Evolutionary conservation across 2,797 vertebrate genomes (phyloP).

Genomic region (Sebastes oblongus): DNA sequence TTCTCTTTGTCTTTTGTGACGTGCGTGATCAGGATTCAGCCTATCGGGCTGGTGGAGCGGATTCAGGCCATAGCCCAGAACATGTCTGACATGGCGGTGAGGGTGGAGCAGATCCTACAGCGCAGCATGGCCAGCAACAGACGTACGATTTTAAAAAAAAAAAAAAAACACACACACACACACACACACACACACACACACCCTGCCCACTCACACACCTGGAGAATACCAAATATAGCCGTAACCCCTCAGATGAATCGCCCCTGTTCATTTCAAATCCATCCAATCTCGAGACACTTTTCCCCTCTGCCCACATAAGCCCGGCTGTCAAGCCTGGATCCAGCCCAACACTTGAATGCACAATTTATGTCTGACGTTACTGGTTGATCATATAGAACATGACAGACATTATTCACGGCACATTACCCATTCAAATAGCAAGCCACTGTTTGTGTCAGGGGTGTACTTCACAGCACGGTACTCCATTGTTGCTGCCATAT

Average conservation of each 20-base stretch:
- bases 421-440: slow-evolving; percentile 38
- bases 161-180: not conserved
- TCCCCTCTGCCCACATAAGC: slow-evolving; percentile 7
- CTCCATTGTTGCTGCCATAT: slow-evolving; percentile 22
- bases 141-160: slow-evolving; percentile 74
- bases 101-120: slow-evolving; percentile 95
- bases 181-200: not conserved
- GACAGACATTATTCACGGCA: slow-evolving; percentile 51
- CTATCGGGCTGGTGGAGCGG: slow-evolving; percentile 89
- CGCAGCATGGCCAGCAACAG: slow-evolving; percentile 87
- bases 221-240: slow-evolving; percentile 29
- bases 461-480: not conserved
- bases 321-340: slow-evolving; percentile 32
- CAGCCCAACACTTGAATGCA: slow-evolving; percentile 13
- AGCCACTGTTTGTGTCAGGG: not conserved
- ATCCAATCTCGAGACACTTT: slow-evolving; percentile 26
- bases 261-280: slow-evolving; percentile 20
- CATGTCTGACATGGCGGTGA: slow-evolving; percentile 91
- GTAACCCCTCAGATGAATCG: slow-evolving; percentile 6
- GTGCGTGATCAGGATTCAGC: slow-evolving; percentile 75
- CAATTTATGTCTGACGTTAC: slow-evolving; percentile 8
- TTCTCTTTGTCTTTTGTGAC: not conserved
- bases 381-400: slow-evolving; percentile 53
- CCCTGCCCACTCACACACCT: not conserved
- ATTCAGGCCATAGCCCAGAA: slow-evolving; percentile 98